Percentiles rank a stretch among this genome's conserved stretches.
phyloP scores from a whole-genome alignment of 2,888 invertebrate species.

The Apotomis capreana region DNA sequence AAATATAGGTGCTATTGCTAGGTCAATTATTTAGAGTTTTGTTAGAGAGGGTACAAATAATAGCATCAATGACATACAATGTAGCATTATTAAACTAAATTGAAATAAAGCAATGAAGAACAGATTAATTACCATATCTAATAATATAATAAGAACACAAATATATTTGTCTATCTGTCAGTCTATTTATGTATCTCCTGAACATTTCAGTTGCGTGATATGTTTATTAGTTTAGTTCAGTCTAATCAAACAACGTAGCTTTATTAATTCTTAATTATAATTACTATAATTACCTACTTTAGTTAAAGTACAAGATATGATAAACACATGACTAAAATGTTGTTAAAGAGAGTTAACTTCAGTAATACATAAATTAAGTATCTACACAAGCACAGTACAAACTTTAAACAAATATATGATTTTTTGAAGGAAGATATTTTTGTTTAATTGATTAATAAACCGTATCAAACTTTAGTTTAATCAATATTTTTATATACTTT shows the following conservation, averaged over 20 bases:
- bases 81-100: slow-evolving; percentile 3
- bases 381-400: no score
- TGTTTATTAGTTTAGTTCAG: slow-evolving; percentile 27
- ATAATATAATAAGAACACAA: slow-evolving; percentile 26
- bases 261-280: slow-evolving; percentile 13
- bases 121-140: slow-evolving; percentile 28
- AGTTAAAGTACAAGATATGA: background rate
- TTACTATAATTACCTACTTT: slow-evolving; percentile 8
- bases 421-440: no score
- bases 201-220: slow-evolving; percentile 30
- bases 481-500: no score
- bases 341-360: no score
- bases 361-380: no score
- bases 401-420: no score
- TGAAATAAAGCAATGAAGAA: slow-evolving; percentile 8
- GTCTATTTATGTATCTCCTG: slow-evolving; percentile 30
- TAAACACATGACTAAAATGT: no score
- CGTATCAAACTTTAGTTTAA: no score
- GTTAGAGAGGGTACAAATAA: background rate
- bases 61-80: background rate
- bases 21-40: background rate
- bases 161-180: slow-evolving; percentile 32
- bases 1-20: no score
- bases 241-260: slow-evolving; percentile 5
- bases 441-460: no score